A percentile compares a stretch with the other conserved stretches of the same genome.
phyloP scores from a whole-genome alignment of 1,140 invertebrate species.

The Aphelinus atriplicis region DNA sequence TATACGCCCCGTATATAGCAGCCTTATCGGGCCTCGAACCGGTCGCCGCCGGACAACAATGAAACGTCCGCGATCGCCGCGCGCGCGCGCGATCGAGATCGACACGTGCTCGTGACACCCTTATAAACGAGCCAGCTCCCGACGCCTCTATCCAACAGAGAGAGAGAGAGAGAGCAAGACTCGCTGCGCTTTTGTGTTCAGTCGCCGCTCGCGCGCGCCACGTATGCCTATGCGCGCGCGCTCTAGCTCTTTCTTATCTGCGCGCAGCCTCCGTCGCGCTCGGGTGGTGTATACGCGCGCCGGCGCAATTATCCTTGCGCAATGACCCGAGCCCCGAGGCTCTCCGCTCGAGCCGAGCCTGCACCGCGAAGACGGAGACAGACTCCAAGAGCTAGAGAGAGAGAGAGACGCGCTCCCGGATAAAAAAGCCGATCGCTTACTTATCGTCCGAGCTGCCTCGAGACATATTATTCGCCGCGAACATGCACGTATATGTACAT shows the following conservation, averaged over 20 bases:
- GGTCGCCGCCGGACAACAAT: neutral
- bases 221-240: too few relatives aligned
- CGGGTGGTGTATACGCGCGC: conserved; percentile 49
- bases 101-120: neutral
- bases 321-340: conserved; percentile 40
- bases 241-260: too few relatives aligned
- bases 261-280: neutral
- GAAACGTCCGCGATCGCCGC: conserved; percentile 1
- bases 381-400: neutral
- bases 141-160: too few relatives aligned
- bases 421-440: conserved; percentile 37
- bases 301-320: conserved; percentile 58
- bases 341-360: conserved; percentile 33
- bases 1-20: neutral
- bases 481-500: conserved; percentile 29
- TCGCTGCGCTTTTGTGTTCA: too few relatives aligned
- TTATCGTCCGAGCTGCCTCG: conserved; percentile 43
- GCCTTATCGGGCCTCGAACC: neutral
- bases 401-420: neutral
- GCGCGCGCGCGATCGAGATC: neutral
- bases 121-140: too few relatives aligned
- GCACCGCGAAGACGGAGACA: conserved; percentile 4
- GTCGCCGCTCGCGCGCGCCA: too few relatives aligned
- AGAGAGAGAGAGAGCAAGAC: too few relatives aligned
- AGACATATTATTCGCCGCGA: conserved; percentile 23